Evolutionary conservation across 2,113 vertebrate genomes (phyloP), one percentile per base, ranked within the genome.

Genomic region (Amblyopsis rosae): DNA sequence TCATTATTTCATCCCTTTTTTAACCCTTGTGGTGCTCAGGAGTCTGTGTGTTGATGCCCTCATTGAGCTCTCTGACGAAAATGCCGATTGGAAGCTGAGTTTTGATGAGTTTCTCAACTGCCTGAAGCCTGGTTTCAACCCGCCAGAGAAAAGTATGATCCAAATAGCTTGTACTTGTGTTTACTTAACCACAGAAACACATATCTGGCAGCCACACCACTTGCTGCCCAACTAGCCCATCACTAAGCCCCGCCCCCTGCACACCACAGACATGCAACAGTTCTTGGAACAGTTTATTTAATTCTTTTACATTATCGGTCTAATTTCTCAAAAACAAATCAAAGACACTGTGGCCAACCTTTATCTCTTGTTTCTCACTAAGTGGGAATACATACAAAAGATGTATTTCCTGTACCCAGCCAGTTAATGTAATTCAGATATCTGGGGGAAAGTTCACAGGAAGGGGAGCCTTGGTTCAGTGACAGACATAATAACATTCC

Each of bases 61-160:
- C 79, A 98, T 99, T n/a, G 98, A 99, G 83, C 93, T 99, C 53
- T 99, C 98, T 9, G 98, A 99, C 87, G 96, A 99, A 88, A 98
- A 99, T 33, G 95, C 96, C 1, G 97, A 99, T 89, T 99, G 98
- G 98, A 99, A 99, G 86, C 93, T 99, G 85, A 98, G 94, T 91
- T 98, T 99, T 85, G 94, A 92, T 67, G 98, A 99, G 87, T 99
- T 99, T 88, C 94, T 99, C 78, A 96, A 96, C 90, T 99, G 97
- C 88, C 92, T 99, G 88, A 98, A 96, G 83, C 97, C 96, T 0
- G 92, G 94, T 50, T 99, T 96, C 91, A 96, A 93, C 81, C 97
- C 98, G 65, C 95, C 97, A 50, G 97, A 99, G 91, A 99, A 96
- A 90, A 99, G 98, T 99, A 90, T 77, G 96, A 65, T 58, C 12